These are phyloP conservation scores for Polypterus senegalus DNA, from an alignment of 2,113 vertebrate genomes.

Conservation along the genomic window DNA sequence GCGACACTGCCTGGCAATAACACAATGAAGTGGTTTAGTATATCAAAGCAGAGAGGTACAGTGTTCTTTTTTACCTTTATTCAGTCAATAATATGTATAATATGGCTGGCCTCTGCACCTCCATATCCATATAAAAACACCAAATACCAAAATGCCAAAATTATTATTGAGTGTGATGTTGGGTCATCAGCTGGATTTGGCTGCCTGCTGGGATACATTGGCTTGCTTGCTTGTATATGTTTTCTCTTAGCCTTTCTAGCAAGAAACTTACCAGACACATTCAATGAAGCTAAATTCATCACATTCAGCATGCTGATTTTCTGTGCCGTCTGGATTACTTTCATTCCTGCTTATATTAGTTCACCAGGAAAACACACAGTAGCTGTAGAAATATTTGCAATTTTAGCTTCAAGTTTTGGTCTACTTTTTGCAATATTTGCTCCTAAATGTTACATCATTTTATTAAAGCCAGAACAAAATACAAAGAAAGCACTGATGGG, in stretches of 20 bases:
- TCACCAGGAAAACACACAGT: conserved; percentile 47
- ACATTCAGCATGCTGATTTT: conserved; percentile 53
- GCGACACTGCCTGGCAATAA: conserved; percentile 27
- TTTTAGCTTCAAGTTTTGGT: conserved; percentile 50
- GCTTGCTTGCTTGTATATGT: conserved; percentile 27
- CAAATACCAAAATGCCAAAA: conserved; percentile 13
- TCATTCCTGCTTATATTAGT: conserved; percentile 45
- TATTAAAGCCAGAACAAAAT: conserved; percentile 43
- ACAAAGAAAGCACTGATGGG: conserved; percentile 42
- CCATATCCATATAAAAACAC: conserved; percentile 3
- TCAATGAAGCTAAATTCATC: conserved; percentile 42
- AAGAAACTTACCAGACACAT: conserved; percentile 34
- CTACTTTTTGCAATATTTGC: conserved; percentile 40
- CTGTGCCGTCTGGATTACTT: conserved; percentile 44
- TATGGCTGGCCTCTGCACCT: not conserved
- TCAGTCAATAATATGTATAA: not conserved
- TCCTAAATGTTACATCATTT: conserved; percentile 48
- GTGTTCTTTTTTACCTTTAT: conserved; percentile 10
- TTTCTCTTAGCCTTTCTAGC: conserved; percentile 35
- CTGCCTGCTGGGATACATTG: conserved; percentile 28
- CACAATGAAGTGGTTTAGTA: conserved; percentile 31
- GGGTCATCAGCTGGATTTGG: conserved; percentile 25
- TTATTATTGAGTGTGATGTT: conserved; percentile 27
- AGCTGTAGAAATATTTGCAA: conserved; percentile 48
- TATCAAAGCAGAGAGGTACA: conserved; percentile 28